phyloP scores from a whole-genome alignment of 30 jellyfish, hydroid and myxozoan species.

The Hydractinia echinata region DNA sequence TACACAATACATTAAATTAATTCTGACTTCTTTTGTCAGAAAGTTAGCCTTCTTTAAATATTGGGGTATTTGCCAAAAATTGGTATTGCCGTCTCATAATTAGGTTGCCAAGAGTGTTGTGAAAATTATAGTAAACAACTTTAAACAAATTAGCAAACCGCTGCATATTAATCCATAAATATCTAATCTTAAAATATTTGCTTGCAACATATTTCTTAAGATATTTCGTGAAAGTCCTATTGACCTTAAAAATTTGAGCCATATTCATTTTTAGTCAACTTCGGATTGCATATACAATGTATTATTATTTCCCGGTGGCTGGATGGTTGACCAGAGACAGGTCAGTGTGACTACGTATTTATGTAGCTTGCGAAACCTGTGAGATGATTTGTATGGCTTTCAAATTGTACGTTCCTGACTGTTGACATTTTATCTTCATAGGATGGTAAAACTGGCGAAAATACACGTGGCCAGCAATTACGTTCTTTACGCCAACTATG shows the following conservation, averaged over 20 bases:
- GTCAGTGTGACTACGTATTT: conserved; percentile 1
- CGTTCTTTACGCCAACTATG: conserved; percentile 53
- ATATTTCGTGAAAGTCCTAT: background rate
- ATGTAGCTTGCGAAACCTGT: background rate
- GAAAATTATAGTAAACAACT: no score
- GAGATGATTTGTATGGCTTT: background rate
- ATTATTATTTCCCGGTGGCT: conserved; percentile 83
- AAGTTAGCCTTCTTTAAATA: no score
- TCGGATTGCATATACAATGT: conserved; percentile 74
- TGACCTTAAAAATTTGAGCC: background rate
- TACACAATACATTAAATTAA: no score
- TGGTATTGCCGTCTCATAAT: no score
- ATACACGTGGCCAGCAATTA: conserved; percentile 50
- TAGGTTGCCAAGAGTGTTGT: no score
- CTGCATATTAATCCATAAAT: no score
- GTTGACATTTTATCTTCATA: background rate
- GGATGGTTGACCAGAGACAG: conserved; percentile 70
- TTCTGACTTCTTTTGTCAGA: no score
- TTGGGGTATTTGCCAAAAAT: no score
- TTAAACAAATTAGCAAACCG: no score
- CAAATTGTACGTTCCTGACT: background rate
- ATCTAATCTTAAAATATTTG: no score
- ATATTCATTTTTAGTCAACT: conserved; percentile 34
- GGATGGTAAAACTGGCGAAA: conserved; percentile 10
- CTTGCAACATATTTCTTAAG: background rate